Base-by-base conservation (phyloP, 1,140 invertebrate genomes). In the Polypedilum vanderplanki region DNA sequence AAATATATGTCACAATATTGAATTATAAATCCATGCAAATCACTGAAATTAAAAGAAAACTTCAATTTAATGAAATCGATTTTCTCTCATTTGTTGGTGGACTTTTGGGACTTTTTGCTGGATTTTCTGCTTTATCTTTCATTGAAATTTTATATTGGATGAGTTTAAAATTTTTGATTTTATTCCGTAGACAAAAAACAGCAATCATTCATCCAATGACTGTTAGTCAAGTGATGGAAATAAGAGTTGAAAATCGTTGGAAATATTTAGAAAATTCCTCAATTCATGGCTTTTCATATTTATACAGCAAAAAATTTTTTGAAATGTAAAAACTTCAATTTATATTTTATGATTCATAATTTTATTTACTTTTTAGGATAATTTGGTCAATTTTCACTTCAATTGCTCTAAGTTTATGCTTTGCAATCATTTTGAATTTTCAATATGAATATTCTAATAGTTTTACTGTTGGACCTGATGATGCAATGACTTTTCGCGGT, bases 51-150 rank as follows among this genome's bases (percentile, higher is more conserved):
- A 20, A 12, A 70, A 70, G 20, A 17, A n/a, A 70, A 18, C 7
- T 20, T 9, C 20, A 70, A 9, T 70, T 70, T 7, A 70, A 18
- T 18, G 65, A 70, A 70, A 8, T 70, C 7, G 87, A 87, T 76
- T 87, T 87, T 76, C 77, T 87, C 67, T 86, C 86, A 74, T 87
- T 87, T 78, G 86, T 86, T 76, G 87, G 87, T 22, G 87, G 87
- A 75, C 78, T 88, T 4, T 77, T 88, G 41, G 87, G 86, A 8
- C 81, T 88, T 8, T 87, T 86, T 77, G 84, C 87, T 80, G 87
- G 87, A 76, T 86, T 87, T 74, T 88, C 87, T 3, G 81, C 85
- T 41, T 77, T 88, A 9, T 87, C 85, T 70, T 80, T 87, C 15
- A 81, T 87, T 40, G 87, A 88, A 78, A 81, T 87, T 12, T 77